Base-by-base conservation (phyloP, 1,140 invertebrate genomes). In the Cataglyphis hispanica region DNA sequence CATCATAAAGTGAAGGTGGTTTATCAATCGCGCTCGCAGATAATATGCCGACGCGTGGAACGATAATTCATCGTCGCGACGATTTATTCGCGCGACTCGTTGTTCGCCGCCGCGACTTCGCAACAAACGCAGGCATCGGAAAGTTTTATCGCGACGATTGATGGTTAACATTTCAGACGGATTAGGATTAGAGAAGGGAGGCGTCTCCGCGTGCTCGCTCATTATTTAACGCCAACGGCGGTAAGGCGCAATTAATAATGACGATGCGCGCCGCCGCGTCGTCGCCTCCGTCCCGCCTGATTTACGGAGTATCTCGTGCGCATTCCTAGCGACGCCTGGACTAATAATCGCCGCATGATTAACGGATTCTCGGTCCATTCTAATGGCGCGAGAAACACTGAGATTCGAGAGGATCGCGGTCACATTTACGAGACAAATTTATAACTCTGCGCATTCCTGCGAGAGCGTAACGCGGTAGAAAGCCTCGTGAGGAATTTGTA, bases 321-420 rank as follows among this genome's bases (percentile, higher is more conserved):
- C 85, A 86, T 84, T 53, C 69, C 61, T 85, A 84, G 72, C 87
- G 87, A 91, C 87, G 89, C 77, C 89, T 84, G 64, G 85, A 56
- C 89, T 89, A 91, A 91, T 90, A 91, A 92, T 91, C 85, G 86
- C 46, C 60, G 46, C 5, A 74, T 86, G 89, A 91, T 89, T 87
- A 92, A 91, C 88, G 89, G 69, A 50, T 64, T 2, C 31, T 4
- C 84, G 80, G 34, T 58, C 34, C 61, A 72, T 61, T 80, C 67
- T 84, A 86, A 89, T 85, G 87, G 60, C 34, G 66, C 5, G 53
- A 58, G 8, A 72, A 6, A 34, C 50, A 27, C 60, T 25, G 77
- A 43, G 70, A 85, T 88, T 66, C 69, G 69, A 75, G 81, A 50
- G 40, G 58, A 61, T 40, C 37, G 43, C 53, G 80, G 27, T 43